Base-by-base conservation (phyloP, 2,113 vertebrate genomes). In the Hystrix cristata region DNA sequence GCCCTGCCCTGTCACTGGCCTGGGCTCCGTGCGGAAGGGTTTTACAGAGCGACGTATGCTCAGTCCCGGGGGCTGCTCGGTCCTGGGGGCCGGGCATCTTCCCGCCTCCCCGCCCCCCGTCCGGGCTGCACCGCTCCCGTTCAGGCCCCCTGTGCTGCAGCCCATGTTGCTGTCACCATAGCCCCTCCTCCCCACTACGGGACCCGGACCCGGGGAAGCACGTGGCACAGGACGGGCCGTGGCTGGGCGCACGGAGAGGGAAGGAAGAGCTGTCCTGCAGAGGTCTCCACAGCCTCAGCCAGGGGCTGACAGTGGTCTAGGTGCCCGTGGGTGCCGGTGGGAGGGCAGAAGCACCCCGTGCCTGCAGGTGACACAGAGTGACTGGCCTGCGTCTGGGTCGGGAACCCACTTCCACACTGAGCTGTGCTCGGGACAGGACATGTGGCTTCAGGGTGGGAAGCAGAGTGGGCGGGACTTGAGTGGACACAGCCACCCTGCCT, bases 281-380 rank as follows among this genome's bases (percentile, higher is more conserved):
- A 12, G 29, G n/a, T 48, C 25, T 38, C 43, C 5, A 7, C 27
- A 5, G 64, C 72, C 48, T 27, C 13, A 15, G 53, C 60, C 25
- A 48, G 3, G 0, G 84, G 62, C 0, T 51, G 74, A 4, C 6
- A 0, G 57, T 1, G 7, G 16, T 10, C n/a, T 5, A 0, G n/a
- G 29, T 64, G 65, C 48, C 57, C 31, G 48, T 13, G 0, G 1
- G 38, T 4, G n/a, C 59, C 0, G 0, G 25, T 0, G 23, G 60
- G 31, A 3, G 38, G 72, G 67, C 25, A 46, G 60, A 11, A 29
- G 46, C 18, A 34, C 4, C 78, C 57, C 1, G 0, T 11, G 25
- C 51, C 19, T 43, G 71, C 57, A 78, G 38, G 18, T 1, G 3
- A 46, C 27, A 15, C 57, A 4, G 16, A 31, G 16, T 13, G 51